A percentile compares a stretch with the other conserved stretches of the same genome.
Evolutionary conservation across 2,888 invertebrate species (phyloP).

Genomic region (Parnassius glacialis): DNA sequence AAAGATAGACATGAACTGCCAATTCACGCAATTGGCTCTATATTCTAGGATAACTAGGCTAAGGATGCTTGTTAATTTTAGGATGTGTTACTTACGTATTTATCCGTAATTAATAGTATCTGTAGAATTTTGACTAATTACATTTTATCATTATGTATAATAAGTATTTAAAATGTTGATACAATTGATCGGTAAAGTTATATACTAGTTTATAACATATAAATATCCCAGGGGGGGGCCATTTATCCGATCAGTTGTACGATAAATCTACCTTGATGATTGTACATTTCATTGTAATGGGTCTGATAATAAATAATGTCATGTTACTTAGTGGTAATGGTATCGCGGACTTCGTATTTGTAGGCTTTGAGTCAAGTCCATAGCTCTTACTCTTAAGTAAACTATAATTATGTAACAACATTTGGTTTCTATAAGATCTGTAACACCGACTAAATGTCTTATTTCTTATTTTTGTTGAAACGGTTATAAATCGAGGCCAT

Average conservation of each 20-base stretch:
- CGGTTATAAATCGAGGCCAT: conserved; percentile 78
- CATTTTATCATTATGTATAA: conserved; percentile 32
- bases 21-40: conserved; percentile 7
- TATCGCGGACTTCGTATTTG: conserved; percentile 22
- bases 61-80: conserved; percentile 56
- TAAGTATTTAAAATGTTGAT: conserved; percentile 30
- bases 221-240: conserved; percentile 36
- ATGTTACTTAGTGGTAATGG: conserved; percentile 29
- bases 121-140: conserved; percentile 48
- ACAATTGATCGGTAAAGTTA: conserved; percentile 52
- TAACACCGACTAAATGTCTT: conserved; percentile 26
- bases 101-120: conserved; percentile 47
- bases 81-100: conserved; percentile 52
- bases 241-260: conserved; percentile 51
- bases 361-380: conserved; percentile 21
- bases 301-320: conserved; percentile 45
- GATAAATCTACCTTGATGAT: conserved; percentile 47
- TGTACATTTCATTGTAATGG: conserved; percentile 79
- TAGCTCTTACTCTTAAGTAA: conserved; percentile 30
- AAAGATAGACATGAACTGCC: background rate
- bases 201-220: conserved; percentile 27
- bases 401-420: conserved; percentile 5
- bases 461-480: conserved; percentile 43
- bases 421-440: conserved; percentile 12
- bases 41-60: conserved; percentile 39